Conservation (phyloP, 2,797 vertebrate species). For the Cyprinella venusta region DNA sequence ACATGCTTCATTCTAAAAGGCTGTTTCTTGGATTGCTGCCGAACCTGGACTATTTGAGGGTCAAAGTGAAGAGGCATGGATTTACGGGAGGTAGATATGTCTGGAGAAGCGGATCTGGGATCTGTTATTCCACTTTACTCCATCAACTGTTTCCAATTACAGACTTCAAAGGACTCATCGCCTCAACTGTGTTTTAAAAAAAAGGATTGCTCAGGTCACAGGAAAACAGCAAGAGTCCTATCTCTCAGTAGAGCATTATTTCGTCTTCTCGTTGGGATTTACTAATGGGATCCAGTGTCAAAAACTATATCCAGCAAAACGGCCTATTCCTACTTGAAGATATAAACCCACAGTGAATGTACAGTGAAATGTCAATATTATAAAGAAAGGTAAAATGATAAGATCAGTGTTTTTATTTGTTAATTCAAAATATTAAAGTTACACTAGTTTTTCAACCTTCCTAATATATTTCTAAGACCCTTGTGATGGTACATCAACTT, state of each 20-base stretch:
- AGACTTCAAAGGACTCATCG: conserved; percentile 69
- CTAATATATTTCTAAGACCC: too few relatives aligned
- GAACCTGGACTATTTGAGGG: conserved; percentile 53
- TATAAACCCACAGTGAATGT: not conserved
- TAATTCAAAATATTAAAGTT: not conserved
- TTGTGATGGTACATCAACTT: too few relatives aligned
- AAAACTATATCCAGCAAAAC: not conserved
- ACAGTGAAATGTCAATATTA: not conserved
- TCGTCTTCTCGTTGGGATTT: conserved; percentile 5
- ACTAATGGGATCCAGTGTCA: conserved; percentile 3
- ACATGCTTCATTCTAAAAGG: conserved; percentile 60
- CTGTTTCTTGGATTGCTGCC: conserved; percentile 65
- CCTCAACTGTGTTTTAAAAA: conserved; percentile 57
- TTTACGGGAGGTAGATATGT: conserved; percentile 30
- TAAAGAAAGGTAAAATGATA: not conserved
- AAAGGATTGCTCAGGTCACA: conserved; percentile 57
- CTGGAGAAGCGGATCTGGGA: conserved; percentile 38
- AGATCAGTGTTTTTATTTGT: not conserved
- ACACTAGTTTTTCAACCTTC: too few relatives aligned
- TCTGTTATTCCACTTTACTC: conserved; percentile 44
- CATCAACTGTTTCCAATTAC: conserved; percentile 63
- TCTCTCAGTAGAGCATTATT: conserved; percentile 28
- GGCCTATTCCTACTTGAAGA: not conserved
- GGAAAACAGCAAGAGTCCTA: conserved; percentile 43
- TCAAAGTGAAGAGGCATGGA: conserved; percentile 55